Percentiles rank a stretch among this genome's conserved stretches.
These are phyloP conservation scores for Motacilla alba DNA, from an alignment of 2,113 vertebrate genomes.

Conservation along the genomic window DNA sequence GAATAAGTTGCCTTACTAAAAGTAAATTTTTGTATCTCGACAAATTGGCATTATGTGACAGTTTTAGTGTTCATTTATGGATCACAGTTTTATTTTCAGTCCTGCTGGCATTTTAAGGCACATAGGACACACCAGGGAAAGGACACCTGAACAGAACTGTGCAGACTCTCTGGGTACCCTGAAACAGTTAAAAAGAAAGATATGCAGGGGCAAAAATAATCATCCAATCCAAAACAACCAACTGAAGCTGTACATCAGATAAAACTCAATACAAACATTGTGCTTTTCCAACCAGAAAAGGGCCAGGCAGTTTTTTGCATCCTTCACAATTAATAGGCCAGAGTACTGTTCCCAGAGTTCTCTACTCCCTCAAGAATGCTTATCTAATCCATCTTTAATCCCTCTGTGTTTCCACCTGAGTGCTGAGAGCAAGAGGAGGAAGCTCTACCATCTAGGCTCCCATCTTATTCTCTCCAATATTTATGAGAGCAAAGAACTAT, in stretches of 20 bases:
- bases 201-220: accelerated
- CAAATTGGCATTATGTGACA: background rate
- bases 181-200: background rate
- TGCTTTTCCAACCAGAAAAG: background rate
- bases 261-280: background rate
- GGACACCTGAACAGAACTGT: background rate
- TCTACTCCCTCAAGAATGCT: background rate
- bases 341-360: background rate
- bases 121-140: background rate
- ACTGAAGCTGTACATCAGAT: background rate
- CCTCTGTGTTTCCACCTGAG: background rate
- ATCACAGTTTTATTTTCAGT: background rate
- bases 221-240: background rate
- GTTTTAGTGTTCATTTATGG: background rate
- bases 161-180: background rate
- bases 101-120: background rate
- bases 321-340: constrained; percentile 20
- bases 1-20: background rate
- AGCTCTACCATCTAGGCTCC: background rate
- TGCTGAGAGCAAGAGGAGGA: background rate
- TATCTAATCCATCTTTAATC: background rate
- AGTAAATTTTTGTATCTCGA: background rate
- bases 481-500: background rate
- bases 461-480: background rate
- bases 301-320: background rate